Evolutionary conservation across 2,797 vertebrate species (phyloP), one percentile per base, ranked within the genome.

Genomic region (Notamacropus eugenii): DNA sequence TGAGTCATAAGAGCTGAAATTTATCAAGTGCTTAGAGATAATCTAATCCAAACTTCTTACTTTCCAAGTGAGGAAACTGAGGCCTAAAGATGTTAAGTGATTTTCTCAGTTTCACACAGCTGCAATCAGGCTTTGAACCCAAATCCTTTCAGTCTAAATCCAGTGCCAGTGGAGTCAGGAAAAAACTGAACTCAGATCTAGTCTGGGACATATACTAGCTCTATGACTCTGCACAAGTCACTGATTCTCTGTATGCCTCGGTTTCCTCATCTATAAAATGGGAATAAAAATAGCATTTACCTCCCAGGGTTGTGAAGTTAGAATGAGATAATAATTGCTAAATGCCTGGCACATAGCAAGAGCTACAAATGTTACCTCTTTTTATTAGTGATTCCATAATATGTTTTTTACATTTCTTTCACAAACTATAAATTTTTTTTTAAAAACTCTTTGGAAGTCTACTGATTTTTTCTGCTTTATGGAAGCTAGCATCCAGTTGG

Each of bases 381-480:
- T 2, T 74, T 74, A 29, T 74, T 40, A 74, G 40, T 74, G 67
- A 74, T 74, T 22, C 19, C 8, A 46, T 10, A 46, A 40, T 74
- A 74, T 74, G 4, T 28, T 58, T 90, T 90, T 58, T n/a, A 57
- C 14, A 54, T 93, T 92, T 96, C 52, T 92, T 22, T 2, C 0
- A 57, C 27, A 90, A 91, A n/a, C 34, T 82, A 92, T 24, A 56
- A 5, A 93, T 28, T n/a, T 96, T 96, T 96, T 97, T 92, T n/a
- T 82, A 96, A 97, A 91, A 82, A 90, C 16, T 94, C 94, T 94
- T 93, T 90, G 90, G 3, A 55, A 28, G 54, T 12, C 13, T 92
- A 92, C 10, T 91, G 57, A 67, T 24, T 95, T 95, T 74, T 97
- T 46, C 92, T 94, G 91, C 95, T 74, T 95, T 94, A 29, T 93